A percentile compares a stretch with the other conserved stretches of the same genome.
Evolutionary conservation across 2,113 vertebrate species (phyloP).

Genomic region (Chelonoidis abingdonii): DNA sequence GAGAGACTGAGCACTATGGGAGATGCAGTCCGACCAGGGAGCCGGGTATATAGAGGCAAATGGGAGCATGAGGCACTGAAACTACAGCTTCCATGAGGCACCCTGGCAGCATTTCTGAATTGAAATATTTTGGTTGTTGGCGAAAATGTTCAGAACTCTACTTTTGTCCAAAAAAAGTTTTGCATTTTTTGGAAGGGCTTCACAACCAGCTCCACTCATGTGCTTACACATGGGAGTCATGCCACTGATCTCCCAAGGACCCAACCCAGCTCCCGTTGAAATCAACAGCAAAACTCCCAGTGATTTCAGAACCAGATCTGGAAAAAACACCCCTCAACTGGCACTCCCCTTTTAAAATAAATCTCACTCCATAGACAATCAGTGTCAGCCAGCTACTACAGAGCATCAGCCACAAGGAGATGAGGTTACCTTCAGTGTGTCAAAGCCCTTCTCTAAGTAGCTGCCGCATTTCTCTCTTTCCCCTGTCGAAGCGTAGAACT

Average conservation of each 20-base stretch:
- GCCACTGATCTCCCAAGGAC: background rate
- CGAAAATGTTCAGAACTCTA: background rate
- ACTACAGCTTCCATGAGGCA: background rate
- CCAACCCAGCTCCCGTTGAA: background rate
- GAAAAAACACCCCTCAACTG: background rate
- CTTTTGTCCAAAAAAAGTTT: background rate
- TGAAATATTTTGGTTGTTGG: background rate
- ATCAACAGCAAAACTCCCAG: background rate
- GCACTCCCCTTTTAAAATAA: background rate
- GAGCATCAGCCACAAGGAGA: too few species aligned
- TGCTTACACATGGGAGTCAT: background rate
- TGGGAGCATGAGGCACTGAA: background rate
- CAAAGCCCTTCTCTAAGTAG: conserved; percentile 92
- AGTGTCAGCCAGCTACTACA: background rate
- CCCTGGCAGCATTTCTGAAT: background rate
- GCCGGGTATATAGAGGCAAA: background rate
- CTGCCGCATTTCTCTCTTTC: conserved; percentile 90
- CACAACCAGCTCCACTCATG: background rate
- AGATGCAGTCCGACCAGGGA: background rate
- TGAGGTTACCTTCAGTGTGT: conserved; percentile 88
- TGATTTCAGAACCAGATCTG: background rate
- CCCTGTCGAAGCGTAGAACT: conserved; percentile 92
- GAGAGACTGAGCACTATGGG: background rate
- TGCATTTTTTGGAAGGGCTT: background rate
- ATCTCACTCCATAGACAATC: background rate